These are phyloP conservation scores for Coregonus clupeaformis DNA, from an alignment of 2,113 vertebrate species.

Conservation along the genomic window DNA sequence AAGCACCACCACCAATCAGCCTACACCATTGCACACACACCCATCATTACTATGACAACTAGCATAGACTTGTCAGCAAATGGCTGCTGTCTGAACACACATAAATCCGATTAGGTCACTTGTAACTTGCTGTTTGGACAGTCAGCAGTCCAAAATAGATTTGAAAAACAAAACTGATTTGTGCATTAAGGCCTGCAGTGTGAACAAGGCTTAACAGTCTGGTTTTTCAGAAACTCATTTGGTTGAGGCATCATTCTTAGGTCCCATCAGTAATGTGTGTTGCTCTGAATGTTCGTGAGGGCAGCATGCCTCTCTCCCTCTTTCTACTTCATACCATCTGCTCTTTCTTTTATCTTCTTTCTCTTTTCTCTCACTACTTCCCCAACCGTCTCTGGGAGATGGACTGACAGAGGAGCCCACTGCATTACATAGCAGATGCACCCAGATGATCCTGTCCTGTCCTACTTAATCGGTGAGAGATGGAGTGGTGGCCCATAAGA, in stretches of 20 bases:
- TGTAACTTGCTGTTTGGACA: too few relatives aligned
- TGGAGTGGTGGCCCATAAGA: conserved; percentile 12
- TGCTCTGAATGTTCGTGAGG: not conserved
- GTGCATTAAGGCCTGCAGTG: too few relatives aligned
- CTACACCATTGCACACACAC: too few relatives aligned
- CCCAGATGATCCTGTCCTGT: conserved; percentile 4
- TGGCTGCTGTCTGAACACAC: too few relatives aligned
- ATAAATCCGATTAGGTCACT: too few relatives aligned
- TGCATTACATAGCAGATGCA: not conserved
- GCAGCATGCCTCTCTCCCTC: not conserved
- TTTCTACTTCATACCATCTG: not conserved
- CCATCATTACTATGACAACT: too few relatives aligned
- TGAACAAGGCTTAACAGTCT: not conserved
- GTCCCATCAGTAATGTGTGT: not conserved
- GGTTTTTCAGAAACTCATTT: not conserved
- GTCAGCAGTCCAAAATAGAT: too few relatives aligned
- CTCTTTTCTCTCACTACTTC: not conserved
- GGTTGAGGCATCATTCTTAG: not conserved
- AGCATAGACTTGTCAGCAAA: too few relatives aligned
- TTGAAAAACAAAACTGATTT: too few relatives aligned
- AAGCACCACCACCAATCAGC: too few relatives aligned
- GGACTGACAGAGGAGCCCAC: not conserved
- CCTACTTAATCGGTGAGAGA: conserved; percentile 5
- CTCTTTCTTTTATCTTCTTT: not conserved
- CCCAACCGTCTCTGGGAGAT: not conserved